Conservation (phyloP, 2,888 invertebrate species). For the Zygothrica quintamaculata region DNA sequence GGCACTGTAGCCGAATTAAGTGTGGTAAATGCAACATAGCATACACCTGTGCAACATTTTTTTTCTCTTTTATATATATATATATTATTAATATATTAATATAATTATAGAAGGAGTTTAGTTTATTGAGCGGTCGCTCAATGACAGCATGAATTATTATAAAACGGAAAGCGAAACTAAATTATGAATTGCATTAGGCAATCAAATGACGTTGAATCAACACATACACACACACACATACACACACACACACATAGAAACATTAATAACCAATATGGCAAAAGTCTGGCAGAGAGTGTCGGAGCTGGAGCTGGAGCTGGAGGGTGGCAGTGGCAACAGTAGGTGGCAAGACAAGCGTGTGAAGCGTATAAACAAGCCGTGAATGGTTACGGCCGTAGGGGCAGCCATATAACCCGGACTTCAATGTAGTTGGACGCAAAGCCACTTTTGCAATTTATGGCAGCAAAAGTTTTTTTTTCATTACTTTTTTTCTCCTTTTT, state of each 20-base stretch:
- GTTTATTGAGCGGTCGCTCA: conserved; percentile 7
- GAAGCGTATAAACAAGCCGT: conserved; percentile 73
- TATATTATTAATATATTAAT: no score
- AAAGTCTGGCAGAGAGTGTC: conserved; percentile 12
- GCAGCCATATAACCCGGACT: conserved; percentile 17
- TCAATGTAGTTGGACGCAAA: conserved; percentile 58
- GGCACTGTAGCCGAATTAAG: conserved; percentile 53
- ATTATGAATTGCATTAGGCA: conserved; percentile 67
- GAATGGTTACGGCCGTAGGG: conserved; percentile 40
- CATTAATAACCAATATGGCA: conserved; percentile 73
- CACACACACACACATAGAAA: conserved; percentile 49
- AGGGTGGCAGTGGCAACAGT: conserved; percentile 2
- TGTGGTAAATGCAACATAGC: conserved; percentile 7
- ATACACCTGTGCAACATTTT: neutral
- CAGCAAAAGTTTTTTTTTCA: conserved; percentile 61
- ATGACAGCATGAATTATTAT: conserved; percentile 61
- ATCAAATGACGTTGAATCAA: conserved; percentile 47
- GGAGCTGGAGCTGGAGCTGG: neutral
- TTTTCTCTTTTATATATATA: neutral
- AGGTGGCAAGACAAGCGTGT: conserved; percentile 67
- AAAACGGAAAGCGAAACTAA: conserved; percentile 57
- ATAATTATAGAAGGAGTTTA: no score
- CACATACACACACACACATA: conserved; percentile 44
- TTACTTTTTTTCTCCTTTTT: no score
- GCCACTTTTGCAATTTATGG: conserved; percentile 75